These are phyloP conservation scores for Epizoanthus rinbou DNA, from an alignment of 92 coral and sea anemone genomes.

Conservation along the genomic window DNA sequence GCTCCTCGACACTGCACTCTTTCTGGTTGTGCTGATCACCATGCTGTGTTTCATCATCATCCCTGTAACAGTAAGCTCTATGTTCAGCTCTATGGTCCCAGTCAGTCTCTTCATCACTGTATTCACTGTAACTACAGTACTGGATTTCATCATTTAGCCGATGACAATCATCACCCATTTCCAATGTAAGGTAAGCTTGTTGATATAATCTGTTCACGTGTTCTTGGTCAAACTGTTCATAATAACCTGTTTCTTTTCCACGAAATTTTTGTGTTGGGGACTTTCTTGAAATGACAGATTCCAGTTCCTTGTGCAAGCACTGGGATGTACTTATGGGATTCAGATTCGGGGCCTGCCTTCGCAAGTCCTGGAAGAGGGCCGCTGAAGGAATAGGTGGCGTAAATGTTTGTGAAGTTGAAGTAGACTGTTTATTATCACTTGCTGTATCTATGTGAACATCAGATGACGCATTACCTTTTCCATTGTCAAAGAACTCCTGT, in stretches of 20 bases:
- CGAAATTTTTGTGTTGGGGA: background rate
- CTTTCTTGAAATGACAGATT: background rate
- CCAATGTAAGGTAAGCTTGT: slow-evolving; percentile 34
- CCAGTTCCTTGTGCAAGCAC: background rate
- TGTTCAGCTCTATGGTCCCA: background rate
- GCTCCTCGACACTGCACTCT: background rate
- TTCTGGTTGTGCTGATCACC: background rate
- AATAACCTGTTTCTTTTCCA: slow-evolving; percentile 1
- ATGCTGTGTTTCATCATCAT: background rate
- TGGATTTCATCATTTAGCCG: background rate
- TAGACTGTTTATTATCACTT: background rate
- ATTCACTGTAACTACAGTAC: background rate
- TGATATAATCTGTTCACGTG: slow-evolving; percentile 8
- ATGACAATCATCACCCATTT: slow-evolving; percentile 13
- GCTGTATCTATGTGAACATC: background rate
- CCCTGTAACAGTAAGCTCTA: background rate
- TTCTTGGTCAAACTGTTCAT: slow-evolving; percentile 1
- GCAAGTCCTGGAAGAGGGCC: slow-evolving; percentile 48
- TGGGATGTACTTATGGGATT: background rate
- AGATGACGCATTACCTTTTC: background rate
- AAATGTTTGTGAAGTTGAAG: background rate
- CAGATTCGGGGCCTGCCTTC: slow-evolving; percentile 18
- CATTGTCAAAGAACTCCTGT: background rate
- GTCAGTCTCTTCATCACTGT: background rate
- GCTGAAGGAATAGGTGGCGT: slow-evolving; percentile 77